These are phyloP conservation scores for Siniperca chuatsi DNA, from an alignment of 2,113 vertebrate genomes.

Conservation along the genomic window DNA sequence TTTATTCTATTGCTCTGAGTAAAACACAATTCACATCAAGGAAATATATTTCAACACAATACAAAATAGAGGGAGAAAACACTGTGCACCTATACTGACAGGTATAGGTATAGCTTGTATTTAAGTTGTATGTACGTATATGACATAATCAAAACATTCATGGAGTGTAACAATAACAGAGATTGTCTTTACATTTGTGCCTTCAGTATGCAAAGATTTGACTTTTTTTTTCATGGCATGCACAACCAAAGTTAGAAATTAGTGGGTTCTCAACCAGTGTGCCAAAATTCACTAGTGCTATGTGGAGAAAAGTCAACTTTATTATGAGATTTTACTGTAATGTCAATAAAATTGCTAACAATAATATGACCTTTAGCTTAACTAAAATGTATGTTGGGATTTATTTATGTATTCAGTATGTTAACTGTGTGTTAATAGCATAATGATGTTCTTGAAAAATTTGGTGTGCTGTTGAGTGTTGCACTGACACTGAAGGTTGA, in stretches of 20 bases:
- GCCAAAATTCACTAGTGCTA: background rate
- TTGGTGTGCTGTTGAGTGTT: conserved; percentile 13
- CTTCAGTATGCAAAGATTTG: conserved; percentile 29
- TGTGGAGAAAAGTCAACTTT: background rate
- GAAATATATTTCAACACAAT: conserved; percentile 70
- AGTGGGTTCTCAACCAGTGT: background rate
- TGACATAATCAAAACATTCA: conserved; percentile 57
- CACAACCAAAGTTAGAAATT: background rate
- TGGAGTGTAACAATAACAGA: conserved; percentile 50
- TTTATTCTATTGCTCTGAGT: conserved; percentile 80
- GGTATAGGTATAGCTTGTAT: conserved; percentile 1
- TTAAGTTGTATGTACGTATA: conserved; percentile 30
- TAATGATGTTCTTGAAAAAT: conserved; percentile 8
- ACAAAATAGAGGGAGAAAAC: conserved; percentile 65
- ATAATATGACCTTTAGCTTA: background rate
- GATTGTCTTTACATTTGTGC: conserved; percentile 57
- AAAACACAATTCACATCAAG: conserved; percentile 71
- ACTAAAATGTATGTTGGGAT: conserved; percentile 3
- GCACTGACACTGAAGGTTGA: conserved; percentile 5
- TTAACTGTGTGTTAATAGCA: background rate
- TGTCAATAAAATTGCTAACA: background rate
- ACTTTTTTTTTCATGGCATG: background rate
- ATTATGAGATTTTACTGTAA: background rate
- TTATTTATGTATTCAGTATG: conserved; percentile 10
- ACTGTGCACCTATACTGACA: conserved; percentile 52